These are phyloP conservation scores for Drosophila phalerata DNA, from an alignment of 2,888 invertebrate species.

Conservation along the genomic window DNA sequence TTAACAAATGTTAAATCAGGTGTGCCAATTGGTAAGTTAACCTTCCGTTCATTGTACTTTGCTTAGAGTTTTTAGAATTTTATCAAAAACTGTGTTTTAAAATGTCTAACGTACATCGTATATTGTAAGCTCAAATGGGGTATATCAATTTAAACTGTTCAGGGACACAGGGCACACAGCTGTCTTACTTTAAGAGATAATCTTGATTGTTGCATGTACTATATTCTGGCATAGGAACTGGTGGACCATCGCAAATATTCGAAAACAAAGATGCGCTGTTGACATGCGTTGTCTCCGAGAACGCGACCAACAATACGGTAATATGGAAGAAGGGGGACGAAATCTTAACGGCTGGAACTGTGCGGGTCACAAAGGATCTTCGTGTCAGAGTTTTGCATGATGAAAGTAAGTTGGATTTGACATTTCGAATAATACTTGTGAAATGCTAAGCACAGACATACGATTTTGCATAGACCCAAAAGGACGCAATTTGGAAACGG, in stretches of 20 bases:
- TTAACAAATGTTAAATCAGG: slow-evolving; percentile 81
- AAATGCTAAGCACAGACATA: neutral
- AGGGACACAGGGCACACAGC: no score
- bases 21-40: slow-evolving; percentile 81
- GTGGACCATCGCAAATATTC: slow-evolving; percentile 86
- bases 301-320: slow-evolving; percentile 88
- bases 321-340: slow-evolving; percentile 91
- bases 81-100: no score
- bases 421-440: neutral
- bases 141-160: neutral
- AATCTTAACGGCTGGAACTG: slow-evolving; percentile 91
- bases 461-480: slow-evolving; percentile 73
- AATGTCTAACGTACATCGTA: neutral
- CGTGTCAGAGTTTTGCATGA: slow-evolving; percentile 92
- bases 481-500: slow-evolving; percentile 83
- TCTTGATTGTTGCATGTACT: neutral
- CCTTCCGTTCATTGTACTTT: neutral
- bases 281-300: slow-evolving; percentile 92
- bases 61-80: no score
- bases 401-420: slow-evolving; percentile 87
- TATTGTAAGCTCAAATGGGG: neutral
- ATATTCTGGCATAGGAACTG: slow-evolving; percentile 75
- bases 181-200: neutral
- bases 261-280: slow-evolving; percentile 92
- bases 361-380: slow-evolving; percentile 91